Conservation (phyloP, 1,140 invertebrate species). For the Colletes latitarsis region DNA sequence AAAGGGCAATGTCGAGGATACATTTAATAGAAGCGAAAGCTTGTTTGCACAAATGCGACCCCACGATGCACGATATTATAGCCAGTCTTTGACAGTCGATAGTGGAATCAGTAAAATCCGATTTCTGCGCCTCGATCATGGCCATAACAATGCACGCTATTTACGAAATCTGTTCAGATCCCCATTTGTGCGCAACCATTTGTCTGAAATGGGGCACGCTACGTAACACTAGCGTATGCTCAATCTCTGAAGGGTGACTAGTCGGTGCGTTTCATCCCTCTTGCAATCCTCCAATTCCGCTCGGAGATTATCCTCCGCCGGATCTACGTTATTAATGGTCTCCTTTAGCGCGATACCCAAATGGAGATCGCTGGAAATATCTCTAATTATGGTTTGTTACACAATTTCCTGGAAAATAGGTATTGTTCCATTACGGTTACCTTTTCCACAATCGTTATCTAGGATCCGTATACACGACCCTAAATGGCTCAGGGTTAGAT, state of each 20-base stretch:
- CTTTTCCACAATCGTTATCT: background rate
- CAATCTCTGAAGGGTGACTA: slow-evolving; percentile 41
- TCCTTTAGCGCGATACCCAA: slow-evolving; percentile 34
- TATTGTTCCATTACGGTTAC: background rate
- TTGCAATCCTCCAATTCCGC: slow-evolving; percentile 39
- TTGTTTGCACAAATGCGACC: no score
- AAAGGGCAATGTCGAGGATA: no score
- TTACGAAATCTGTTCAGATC: slow-evolving; percentile 10
- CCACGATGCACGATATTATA: no score
- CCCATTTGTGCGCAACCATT: slow-evolving; percentile 8
- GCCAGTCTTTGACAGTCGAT: background rate
- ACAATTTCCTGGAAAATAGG: slow-evolving; percentile 31
- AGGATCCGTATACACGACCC: no score
- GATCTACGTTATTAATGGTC: slow-evolving; percentile 51
- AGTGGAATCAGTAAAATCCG: background rate
- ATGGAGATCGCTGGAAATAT: slow-evolving; percentile 48
- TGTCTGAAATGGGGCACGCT: slow-evolving; percentile 16
- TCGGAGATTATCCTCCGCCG: slow-evolving; percentile 39
- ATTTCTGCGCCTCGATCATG: slow-evolving; percentile 12
- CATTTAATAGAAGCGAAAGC: no score
- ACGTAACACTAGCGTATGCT: slow-evolving; percentile 20
- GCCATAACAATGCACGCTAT: background rate
- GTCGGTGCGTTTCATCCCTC: slow-evolving; percentile 37
- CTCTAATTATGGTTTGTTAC: slow-evolving; percentile 44
- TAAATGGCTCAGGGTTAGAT: background rate